These are phyloP conservation scores for Poeciliopsis turrubarensis DNA, from an alignment of 2,113 vertebrate species.

Conservation along the genomic window DNA sequence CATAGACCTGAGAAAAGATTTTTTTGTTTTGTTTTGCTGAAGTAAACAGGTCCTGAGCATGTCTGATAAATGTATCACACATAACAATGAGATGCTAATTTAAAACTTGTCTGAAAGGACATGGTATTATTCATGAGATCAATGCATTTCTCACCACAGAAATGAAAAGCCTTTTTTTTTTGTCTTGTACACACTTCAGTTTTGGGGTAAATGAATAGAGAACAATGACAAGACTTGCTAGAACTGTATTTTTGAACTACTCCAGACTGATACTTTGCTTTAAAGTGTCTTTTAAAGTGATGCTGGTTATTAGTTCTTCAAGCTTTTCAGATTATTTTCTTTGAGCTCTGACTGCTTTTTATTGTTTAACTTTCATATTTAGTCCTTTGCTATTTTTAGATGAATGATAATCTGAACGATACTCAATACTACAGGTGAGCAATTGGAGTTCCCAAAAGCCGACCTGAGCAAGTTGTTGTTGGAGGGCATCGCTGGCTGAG, in stretches of 20 bases:
- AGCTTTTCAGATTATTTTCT: not conserved
- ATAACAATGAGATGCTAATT: constrained; percentile 2
- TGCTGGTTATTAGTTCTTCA: not conserved
- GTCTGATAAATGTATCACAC: constrained; percentile 15
- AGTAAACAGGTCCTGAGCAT: constrained; percentile 15
- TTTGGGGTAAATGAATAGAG: not conserved
- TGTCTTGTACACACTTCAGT: not conserved
- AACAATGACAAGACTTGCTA: not conserved
- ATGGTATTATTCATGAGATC: constrained; percentile 16
- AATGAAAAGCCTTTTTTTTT: not conserved
- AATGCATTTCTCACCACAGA: constrained; percentile 3
- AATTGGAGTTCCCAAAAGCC: not conserved
- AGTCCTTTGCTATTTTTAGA: not conserved
- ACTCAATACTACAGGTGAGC: not conserved
- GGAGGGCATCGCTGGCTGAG: not conserved
- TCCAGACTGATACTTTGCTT: not conserved
- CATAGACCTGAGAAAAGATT: not conserved
- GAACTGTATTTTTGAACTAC: not conserved
- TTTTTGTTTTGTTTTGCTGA: constrained; percentile 3
- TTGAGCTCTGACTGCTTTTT: not conserved
- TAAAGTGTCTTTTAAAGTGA: not conserved
- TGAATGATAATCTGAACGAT: not conserved
- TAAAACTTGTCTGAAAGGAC: constrained; percentile 19
- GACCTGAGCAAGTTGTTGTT: not conserved
- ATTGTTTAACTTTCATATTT: not conserved